Evolutionary conservation across 2,797 vertebrate genomes (phyloP).

Genomic region (Phrynocephalus vlangalii): DNA sequence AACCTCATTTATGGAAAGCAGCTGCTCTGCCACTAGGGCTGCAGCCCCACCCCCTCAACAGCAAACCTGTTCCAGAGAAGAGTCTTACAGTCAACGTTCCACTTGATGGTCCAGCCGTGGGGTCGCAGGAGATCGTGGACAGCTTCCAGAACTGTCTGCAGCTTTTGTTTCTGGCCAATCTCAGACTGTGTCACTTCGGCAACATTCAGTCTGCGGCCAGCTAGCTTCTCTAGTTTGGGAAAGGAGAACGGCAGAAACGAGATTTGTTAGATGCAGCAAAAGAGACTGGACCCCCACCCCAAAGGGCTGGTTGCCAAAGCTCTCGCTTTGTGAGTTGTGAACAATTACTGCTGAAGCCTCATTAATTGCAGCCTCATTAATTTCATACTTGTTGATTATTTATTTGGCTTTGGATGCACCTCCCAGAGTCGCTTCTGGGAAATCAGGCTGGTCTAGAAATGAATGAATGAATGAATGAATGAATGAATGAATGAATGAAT

Average conservation of each 20-base stretch:
- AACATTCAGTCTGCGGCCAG: constrained; percentile 90
- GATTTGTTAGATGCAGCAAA: constrained; percentile 6
- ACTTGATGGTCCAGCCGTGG: constrained; percentile 90
- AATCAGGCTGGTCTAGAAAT: too few species aligned
- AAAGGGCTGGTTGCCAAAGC: neutral
- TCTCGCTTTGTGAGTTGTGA: neutral
- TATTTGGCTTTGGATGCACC: too few species aligned
- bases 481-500: too few species aligned
- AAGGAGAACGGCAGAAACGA: neutral
- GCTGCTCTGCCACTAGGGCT: neutral
- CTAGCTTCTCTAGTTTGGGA: constrained; percentile 87
- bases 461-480: too few species aligned
- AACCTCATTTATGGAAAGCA: neutral
- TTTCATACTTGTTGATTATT: too few species aligned
- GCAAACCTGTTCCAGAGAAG: neutral
- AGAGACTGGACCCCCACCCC: neutral
- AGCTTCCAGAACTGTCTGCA: constrained; percentile 92
- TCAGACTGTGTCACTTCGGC: constrained; percentile 97
- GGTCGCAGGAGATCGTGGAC: constrained; percentile 89
- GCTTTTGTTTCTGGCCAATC: constrained; percentile 95
- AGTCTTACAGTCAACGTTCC: constrained; percentile 93
- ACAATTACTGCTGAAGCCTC: neutral
- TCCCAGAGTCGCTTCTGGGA: too few species aligned
- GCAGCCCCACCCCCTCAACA: too few species aligned
- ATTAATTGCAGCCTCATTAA: too few species aligned